These are phyloP conservation scores for Papilio glaucus DNA, from an alignment of 1,140 invertebrate genomes.

Conservation along the genomic window DNA sequence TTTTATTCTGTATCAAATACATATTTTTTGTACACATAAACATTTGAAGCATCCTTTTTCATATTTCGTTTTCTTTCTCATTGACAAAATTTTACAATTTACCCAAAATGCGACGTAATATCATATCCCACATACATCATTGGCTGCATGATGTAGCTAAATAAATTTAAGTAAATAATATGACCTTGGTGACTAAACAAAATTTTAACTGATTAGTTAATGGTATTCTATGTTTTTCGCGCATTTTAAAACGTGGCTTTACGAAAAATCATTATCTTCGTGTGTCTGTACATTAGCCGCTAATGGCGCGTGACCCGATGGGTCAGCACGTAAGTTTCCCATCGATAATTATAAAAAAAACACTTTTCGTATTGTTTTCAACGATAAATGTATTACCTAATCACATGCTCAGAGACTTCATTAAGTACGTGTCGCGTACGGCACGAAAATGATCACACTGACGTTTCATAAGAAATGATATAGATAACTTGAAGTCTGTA, in stretches of 20 bases:
- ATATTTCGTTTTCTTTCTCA: too few relatives aligned
- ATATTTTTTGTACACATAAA: too few relatives aligned
- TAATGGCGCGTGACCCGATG: background rate
- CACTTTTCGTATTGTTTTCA: background rate
- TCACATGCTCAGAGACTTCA: background rate
- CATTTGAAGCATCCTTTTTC: too few relatives aligned
- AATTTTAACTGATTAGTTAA: background rate
- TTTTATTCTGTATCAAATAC: too few relatives aligned
- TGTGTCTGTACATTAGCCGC: background rate
- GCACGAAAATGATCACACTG: background rate
- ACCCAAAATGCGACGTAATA: too few relatives aligned
- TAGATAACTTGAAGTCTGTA: too few relatives aligned
- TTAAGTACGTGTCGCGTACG: background rate
- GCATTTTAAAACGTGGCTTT: background rate
- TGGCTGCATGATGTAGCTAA: too few relatives aligned
- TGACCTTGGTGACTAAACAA: constrained; percentile 9
- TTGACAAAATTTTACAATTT: background rate
- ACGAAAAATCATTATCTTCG: background rate
- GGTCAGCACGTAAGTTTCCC: background rate
- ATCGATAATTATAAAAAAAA: background rate
- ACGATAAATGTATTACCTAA: background rate
- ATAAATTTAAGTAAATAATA: too few relatives aligned
- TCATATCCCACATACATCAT: too few relatives aligned
- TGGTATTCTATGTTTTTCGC: background rate
- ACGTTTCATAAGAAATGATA: background rate